Evolutionary conservation across 1,140 invertebrate species (phyloP), one percentile per base, ranked within the genome.

Genomic region (Reticulitermes speratus): DNA sequence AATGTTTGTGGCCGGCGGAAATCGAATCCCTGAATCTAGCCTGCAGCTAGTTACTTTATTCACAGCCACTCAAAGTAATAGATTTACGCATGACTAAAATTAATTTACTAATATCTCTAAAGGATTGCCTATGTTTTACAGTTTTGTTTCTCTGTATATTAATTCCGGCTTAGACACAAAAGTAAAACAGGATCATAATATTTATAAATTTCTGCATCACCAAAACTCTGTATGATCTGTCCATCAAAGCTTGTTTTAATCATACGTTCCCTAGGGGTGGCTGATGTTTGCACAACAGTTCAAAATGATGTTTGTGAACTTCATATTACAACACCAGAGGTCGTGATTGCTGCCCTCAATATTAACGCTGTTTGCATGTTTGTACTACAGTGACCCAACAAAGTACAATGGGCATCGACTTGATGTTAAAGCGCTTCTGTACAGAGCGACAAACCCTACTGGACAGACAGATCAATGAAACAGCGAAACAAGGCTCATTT

Each of bases 301-400:
- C 65, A 75, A 75, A 65, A 75, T 75, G 65, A 75, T 75, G 65
- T 75, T 75, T 75, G 65, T 75, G 65, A 75, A 75, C 65, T 75
- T 75, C 65, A 75, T 75, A 75, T 75, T 75, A 75, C 65, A 75
- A 75, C 65, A 75, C 65, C 65, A 75, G n/a, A 30, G 65, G 65
- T 25, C n/a, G 65, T 75, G 65, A 75, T 75, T 75, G n/a, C 25
- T 30, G 7, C 5, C 65, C 65, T 55, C 65, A 75, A 75, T 75
- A 75, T 75, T 75, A 75, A 75, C 65, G 65, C n/a, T 75, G 65
- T 75, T 30, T 75, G n/a, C 65, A 75, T 75, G 65, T 75, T 75
- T 75, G 65, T 55, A 55, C 52, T 55, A 19, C 52, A 19, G 19
- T 14, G 65, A 75, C 65, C 65, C 65, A n/a, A 75, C 65, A 75